phyloP scores from a whole-genome alignment of 2,888 invertebrate species.

The Trachelus iudaicus region DNA sequence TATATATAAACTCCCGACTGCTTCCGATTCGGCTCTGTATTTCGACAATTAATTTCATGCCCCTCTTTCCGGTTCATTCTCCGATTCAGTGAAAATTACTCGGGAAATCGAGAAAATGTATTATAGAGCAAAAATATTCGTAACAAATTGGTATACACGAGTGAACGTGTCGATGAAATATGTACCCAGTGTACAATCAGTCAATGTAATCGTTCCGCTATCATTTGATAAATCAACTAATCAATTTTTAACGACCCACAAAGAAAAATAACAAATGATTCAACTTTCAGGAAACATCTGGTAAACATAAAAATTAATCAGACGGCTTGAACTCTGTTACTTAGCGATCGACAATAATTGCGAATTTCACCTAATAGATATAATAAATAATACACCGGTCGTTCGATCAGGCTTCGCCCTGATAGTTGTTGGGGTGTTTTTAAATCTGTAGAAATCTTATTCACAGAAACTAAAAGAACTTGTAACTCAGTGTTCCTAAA shows the following conservation, averaged over 20 bases:
- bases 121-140: not conserved
- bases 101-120: not conserved
- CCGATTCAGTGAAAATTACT: not conserved
- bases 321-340: not conserved
- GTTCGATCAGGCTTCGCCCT: too few species aligned
- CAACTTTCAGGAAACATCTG: not conserved
- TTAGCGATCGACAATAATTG: not conserved
- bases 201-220: not conserved
- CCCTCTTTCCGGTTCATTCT: not conserved
- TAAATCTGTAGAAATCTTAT: too few species aligned
- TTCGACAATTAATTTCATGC: not conserved
- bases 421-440: too few species aligned
- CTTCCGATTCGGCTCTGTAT: not conserved
- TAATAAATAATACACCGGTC: too few species aligned
- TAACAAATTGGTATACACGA: not conserved
- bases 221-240: not conserved
- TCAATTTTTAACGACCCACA: not conserved
- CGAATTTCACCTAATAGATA: not conserved
- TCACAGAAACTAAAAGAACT: too few species aligned
- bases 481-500: too few species aligned
- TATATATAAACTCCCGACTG: not conserved
- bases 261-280: not conserved
- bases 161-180: not conserved
- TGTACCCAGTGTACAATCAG: not conserved
- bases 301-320: not conserved